Evolutionary conservation across 2,113 vertebrate species (phyloP), one percentile per base, ranked within the genome.

Genomic region (Syngnathus scovelli): DNA sequence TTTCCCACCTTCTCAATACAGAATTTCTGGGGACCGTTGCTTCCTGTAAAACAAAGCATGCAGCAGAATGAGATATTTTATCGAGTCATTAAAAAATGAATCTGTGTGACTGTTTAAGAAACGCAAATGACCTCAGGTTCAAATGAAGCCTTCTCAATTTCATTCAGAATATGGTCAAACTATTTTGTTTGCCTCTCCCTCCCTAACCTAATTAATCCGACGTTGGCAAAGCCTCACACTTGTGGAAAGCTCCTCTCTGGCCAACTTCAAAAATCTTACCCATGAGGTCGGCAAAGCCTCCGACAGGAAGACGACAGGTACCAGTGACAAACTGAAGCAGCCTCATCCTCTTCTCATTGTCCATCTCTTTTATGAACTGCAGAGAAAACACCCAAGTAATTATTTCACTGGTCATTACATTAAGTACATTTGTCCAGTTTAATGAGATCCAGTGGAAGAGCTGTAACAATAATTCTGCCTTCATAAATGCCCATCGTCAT

Each of bases 321-420:
- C 97, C 96, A 38, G 95, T 96, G 65, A 99, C 96, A 83, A 99
- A 99, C 89, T 99, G 97, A 76, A 99, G 80, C 78, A 99, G 90
- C 76, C 97, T 91, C 96, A 99, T 98, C 79, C 97, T 93, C 90
- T 98, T 99, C 88, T 99, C 97, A 33, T 99, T 99, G 90, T 99
- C 97, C 77, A 98, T 96, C 89, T 99, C 96, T 86, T 99, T 98
- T 56, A 96, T 91, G 81, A 98, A 92, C 97, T 99, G 87, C 76
- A 87, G 61, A 19, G 37, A 8, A 41, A 60, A 67, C 38, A 38
- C 11, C 33, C 36, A 2, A 6, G 23, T 37, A 3, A 36, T 27
- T 11, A 61, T 41, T 43, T n/a, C 4, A 61, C 6, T 1, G 4
- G 23, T 46, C 15, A 48, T 6, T 16, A n/a, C 15, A 16, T 64